These are phyloP conservation scores for Planiliza haematocheilus DNA, from an alignment of 2,113 vertebrate species.

Conservation along the genomic window DNA sequence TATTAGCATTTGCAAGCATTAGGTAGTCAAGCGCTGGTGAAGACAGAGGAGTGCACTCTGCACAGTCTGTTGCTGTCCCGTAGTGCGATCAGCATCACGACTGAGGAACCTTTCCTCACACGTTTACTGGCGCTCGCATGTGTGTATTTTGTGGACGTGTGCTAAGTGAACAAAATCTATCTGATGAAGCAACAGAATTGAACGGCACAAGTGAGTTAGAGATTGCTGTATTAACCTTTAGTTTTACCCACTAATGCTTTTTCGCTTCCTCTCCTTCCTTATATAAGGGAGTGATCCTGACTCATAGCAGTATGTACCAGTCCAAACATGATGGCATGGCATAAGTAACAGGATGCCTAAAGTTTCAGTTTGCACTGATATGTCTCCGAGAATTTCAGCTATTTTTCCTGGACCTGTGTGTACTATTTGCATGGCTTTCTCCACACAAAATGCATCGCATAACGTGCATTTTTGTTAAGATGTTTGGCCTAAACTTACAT, in stretches of 20 bases:
- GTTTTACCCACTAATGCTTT: too few relatives aligned
- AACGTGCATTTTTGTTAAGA: constrained; percentile 36
- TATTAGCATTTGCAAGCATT: background rate
- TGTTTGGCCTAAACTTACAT: constrained; percentile 18
- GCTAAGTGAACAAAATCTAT: constrained; percentile 11
- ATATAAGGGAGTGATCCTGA: constrained; percentile 6
- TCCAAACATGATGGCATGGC: constrained; percentile 17
- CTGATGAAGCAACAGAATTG: background rate
- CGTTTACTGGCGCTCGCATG: background rate
- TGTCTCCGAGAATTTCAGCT: constrained; percentile 22
- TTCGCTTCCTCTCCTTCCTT: background rate
- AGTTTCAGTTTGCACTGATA: constrained; percentile 8
- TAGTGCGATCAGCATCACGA: background rate
- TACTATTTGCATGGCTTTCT: constrained; percentile 27
- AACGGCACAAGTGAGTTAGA: too few relatives aligned
- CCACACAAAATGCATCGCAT: constrained; percentile 17
- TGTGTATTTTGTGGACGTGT: constrained; percentile 12
- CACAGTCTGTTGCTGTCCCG: constrained; percentile 19
- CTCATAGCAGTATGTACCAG: constrained; percentile 9
- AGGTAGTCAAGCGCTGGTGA: background rate
- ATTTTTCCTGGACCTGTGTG: constrained; percentile 5
- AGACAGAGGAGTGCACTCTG: background rate
- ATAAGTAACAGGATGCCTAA: constrained; percentile 16
- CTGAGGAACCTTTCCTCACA: constrained; percentile 31
- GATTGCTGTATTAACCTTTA: background rate